Evolutionary conservation across 2,888 invertebrate genomes (phyloP), one percentile per base, ranked within the genome.

Genomic region (Ellobium chinense): DNA sequence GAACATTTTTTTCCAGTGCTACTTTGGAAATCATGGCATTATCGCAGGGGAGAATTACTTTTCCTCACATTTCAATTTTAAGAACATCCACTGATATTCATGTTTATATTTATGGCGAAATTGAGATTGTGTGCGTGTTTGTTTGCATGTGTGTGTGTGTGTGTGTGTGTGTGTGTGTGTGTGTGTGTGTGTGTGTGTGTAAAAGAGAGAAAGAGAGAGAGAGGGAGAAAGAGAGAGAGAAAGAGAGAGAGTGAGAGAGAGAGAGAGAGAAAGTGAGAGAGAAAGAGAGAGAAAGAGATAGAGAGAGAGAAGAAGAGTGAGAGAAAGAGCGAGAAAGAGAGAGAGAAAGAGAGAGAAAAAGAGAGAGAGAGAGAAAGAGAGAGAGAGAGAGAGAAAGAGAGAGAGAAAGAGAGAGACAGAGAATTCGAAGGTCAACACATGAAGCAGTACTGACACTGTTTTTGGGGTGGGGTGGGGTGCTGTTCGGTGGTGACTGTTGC

Each of bases 191-290:
- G 46, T 46, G 46, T 18, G 46, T 46, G 46, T 18, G 46, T 46
- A 56, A 68, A 29, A 24, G 21, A 56, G 60, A 62, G 29, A 24
- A 21, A 60, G 69, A 37, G 0, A 60, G 12, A 56, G 37, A 69
- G 37, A 60, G 29, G 46, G 37, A 65, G 54, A 2, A 65, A 65
- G 56, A 65, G 65, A 73, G 73, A 46, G 56, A 46, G 58, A 62
- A 31, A 62, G 29, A 39, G 29, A 62, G 70, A 39, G 39, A 63
- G 72, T 18, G 70, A n/a, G 72, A 29, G 62, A 39, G 70, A 70
- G 39, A 46, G 24, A 58, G 39, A 68, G 27, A 39, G 29, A 68
- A 39, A 39, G 39, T 24, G 39, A 39, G 68, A 68, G 39, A 39
- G 24, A 46, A 39, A 68, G 29, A 29, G 39, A 39, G 68, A 68